phyloP scores from a whole-genome alignment of 2,888 invertebrate genomes.

The Myathropa florea region DNA sequence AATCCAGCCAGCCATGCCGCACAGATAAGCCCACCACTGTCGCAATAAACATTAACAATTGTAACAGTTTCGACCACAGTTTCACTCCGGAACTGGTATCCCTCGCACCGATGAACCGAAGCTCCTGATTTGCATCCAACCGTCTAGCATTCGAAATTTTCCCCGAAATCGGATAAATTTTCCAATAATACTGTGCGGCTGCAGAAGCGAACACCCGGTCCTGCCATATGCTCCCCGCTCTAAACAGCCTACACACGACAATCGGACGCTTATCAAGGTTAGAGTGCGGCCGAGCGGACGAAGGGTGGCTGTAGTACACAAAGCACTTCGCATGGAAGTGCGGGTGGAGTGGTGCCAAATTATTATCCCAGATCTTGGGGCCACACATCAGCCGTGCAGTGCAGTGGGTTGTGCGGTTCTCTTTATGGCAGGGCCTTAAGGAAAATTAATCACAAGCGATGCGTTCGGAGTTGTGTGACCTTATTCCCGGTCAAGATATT shows the following conservation, averaged over 20 bases:
- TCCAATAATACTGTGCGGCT: constrained; percentile 41
- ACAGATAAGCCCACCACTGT: constrained; percentile 41
- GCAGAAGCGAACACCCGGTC: constrained; percentile 35
- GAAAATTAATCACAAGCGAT: constrained; percentile 59
- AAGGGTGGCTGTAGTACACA: background rate
- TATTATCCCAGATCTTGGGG: constrained; percentile 12
- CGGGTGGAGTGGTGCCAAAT: background rate
- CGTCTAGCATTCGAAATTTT: constrained; percentile 5
- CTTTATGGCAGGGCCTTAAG: constrained; percentile 34
- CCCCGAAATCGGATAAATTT: constrained; percentile 58
- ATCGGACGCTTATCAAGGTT: constrained; percentile 37
- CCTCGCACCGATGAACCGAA: too few species aligned
- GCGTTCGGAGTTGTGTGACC: constrained; percentile 47
- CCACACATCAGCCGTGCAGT: background rate
- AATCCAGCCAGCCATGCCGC: constrained; percentile 16
- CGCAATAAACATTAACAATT: constrained; percentile 61
- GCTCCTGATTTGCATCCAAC: background rate
- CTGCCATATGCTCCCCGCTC: constrained; percentile 25
- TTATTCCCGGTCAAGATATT: constrained; percentile 37
- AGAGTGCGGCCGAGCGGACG: too few species aligned
- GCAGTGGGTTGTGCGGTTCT: background rate
- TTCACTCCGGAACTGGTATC: background rate
- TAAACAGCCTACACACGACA: constrained; percentile 30
- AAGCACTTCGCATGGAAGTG: too few species aligned
- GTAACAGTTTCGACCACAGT: constrained; percentile 2